Conservation (phyloP, 2,113 vertebrate species). For the Columba livia region DNA sequence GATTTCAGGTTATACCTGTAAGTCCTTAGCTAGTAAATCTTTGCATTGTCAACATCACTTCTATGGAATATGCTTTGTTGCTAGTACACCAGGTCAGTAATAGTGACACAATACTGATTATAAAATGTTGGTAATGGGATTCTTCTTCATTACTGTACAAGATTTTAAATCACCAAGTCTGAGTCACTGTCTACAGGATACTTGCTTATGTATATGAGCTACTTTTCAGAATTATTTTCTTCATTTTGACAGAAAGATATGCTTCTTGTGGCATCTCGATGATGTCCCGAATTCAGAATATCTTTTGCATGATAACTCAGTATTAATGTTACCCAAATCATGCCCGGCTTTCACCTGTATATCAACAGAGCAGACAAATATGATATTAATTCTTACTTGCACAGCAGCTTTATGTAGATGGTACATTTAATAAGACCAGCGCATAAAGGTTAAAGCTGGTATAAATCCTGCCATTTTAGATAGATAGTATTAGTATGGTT, state of each 20-base stretch:
- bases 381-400: not conserved
- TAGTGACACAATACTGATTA: fast-evolving
- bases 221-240: not conserved
- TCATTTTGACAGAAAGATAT: not conserved
- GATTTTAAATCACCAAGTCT: not conserved
- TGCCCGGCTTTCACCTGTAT: not conserved
- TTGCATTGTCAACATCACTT: not conserved
- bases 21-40: not conserved
- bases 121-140: not conserved
- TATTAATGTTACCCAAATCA: not conserved
- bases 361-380: not conserved
- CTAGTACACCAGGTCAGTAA: not conserved
- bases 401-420: not conserved
- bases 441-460: not conserved
- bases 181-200: not conserved
- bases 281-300: not conserved
- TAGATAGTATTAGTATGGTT: not conserved
- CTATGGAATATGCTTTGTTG: not conserved
- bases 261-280: not conserved
- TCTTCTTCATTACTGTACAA: not conserved
- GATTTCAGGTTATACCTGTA: not conserved
- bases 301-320: not conserved
- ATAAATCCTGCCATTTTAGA: constrained; percentile 1
- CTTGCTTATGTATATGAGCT: not conserved
- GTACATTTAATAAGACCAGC: not conserved